Evolutionary conservation across 2,113 vertebrate genomes (phyloP).

Genomic region (Todiramphus chloris): DNA sequence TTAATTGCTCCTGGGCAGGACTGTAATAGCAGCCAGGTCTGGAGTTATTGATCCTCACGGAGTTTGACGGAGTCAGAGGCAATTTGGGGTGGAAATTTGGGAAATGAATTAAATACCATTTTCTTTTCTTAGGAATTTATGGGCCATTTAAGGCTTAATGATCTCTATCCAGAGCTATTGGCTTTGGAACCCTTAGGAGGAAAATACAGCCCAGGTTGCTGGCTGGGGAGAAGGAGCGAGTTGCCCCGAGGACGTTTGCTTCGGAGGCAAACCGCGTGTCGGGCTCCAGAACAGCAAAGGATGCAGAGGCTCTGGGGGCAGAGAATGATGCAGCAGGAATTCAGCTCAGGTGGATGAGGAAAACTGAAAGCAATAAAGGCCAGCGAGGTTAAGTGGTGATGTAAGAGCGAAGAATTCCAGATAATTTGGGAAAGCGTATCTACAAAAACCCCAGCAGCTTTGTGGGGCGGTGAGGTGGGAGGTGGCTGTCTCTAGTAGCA

Average conservation of each 20-base stretch:
- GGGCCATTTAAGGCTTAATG: slow-evolving; percentile 16
- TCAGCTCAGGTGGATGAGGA: too few relatives aligned
- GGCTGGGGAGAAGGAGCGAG: neutral
- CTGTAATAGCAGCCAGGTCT: neutral
- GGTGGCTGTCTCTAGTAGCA: neutral
- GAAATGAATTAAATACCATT: neutral
- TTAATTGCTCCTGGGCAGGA: neutral
- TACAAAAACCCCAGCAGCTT: neutral
- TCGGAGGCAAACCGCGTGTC: neutral
- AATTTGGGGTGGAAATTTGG: neutral
- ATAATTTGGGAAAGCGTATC: neutral
- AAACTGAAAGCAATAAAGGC: neutral
- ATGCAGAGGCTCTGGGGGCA: neutral
- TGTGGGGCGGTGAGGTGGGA: neutral
- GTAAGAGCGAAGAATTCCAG: neutral
- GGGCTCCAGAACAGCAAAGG: neutral
- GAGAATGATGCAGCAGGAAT: neutral
- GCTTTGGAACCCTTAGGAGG: neutral
- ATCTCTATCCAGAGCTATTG: neutral
- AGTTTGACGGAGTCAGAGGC: neutral
- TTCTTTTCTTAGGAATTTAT: neutral
- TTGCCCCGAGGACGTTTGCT: neutral
- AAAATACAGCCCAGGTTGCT: neutral
- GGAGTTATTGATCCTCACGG: slow-evolving; percentile 1
- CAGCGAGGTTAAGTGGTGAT: neutral